These are phyloP conservation scores for Drosophila nigritarsus DNA, from an alignment of 2,888 invertebrate species.

Conservation along the genomic window DNA sequence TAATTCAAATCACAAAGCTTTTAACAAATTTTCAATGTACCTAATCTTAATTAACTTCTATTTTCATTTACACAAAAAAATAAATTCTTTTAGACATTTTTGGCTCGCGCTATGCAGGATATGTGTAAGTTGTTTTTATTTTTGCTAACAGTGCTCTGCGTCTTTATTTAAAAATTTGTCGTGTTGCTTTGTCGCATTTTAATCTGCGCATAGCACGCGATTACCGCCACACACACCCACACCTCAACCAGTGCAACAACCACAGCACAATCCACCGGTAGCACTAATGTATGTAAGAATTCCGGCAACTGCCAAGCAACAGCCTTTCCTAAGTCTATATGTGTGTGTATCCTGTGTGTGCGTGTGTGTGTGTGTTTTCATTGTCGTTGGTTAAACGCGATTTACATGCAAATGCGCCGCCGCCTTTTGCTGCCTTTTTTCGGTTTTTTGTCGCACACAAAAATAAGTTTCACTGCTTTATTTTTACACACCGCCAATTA, in stretches of 20 bases:
- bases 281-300: conserved; percentile 74
- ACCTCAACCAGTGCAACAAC: background rate
- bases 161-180: conserved; percentile 71
- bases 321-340: conserved; percentile 41
- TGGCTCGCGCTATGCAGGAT: conserved; percentile 18
- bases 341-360: conserved; percentile 8
- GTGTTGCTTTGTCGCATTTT: conserved; percentile 78
- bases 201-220: conserved; percentile 74
- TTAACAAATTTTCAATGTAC: background rate
- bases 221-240: conserved; percentile 38
- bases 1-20: background rate
- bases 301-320: conserved; percentile 72
- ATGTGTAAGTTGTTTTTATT: conserved; percentile 4
- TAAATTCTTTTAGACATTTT: background rate
- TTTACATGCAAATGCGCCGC: conserved; percentile 74
- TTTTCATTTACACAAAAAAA: background rate
- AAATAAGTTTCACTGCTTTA: conserved; percentile 73
- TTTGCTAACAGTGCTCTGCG: background rate
- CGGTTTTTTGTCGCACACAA: conserved; percentile 52
- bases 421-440: conserved; percentile 58
- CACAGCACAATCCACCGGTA: conserved; percentile 35
- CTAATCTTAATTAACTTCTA: background rate
- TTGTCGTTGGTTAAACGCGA: conserved; percentile 70
- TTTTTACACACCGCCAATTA: conserved; percentile 77
- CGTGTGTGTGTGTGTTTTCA: conserved; percentile 30